phyloP scores from a whole-genome alignment of 2,797 vertebrate genomes.

The Phoxinus dragarum region DNA sequence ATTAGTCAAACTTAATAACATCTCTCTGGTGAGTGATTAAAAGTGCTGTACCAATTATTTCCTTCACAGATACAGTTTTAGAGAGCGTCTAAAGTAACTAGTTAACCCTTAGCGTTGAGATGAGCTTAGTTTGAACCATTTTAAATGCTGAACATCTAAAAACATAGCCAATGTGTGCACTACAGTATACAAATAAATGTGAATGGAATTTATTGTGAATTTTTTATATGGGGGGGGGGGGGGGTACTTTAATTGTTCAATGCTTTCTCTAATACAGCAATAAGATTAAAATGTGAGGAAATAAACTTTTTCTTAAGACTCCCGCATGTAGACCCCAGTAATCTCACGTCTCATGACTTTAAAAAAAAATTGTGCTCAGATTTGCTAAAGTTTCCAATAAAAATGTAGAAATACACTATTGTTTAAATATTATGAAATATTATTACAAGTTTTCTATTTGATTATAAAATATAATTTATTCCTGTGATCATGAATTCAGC shows the following conservation, averaged over 20 bases:
- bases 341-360: background rate
- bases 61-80: slow-evolving; percentile 15
- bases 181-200: no score
- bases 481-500: background rate
- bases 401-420: background rate
- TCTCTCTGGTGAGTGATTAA: slow-evolving; percentile 38
- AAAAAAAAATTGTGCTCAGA: background rate
- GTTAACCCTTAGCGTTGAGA: background rate
- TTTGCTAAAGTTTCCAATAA: background rate
- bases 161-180: background rate
- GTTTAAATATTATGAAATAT: background rate
- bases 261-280: background rate
- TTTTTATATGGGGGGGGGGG: no score
- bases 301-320: background rate
- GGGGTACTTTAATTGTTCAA: background rate
- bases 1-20: slow-evolving; percentile 32
- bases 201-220: no score
- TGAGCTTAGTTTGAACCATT: background rate
- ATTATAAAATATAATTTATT: background rate
- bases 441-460: background rate
- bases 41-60: slow-evolving; percentile 8
- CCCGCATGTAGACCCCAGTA: background rate
- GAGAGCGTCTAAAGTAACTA: background rate
- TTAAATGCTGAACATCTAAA: background rate
- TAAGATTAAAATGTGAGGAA: background rate